Conservation (phyloP, 1,140 invertebrate genomes). For the Belonocnema kinseyi region DNA sequence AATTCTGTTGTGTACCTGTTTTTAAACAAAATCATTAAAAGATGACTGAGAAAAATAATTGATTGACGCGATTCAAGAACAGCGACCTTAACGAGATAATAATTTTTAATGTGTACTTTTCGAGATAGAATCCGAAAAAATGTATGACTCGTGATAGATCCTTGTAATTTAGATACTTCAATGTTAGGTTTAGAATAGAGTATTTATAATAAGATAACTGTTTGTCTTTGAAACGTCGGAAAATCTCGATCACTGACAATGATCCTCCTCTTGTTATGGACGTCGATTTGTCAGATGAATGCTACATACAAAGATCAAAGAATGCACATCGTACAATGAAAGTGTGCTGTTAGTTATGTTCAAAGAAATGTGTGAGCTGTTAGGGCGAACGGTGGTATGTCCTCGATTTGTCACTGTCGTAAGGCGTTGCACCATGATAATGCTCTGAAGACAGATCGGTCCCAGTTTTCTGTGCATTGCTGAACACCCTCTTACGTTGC, state of each 20-base stretch:
- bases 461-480: conserved; percentile 40
- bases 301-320: conserved; percentile 8
- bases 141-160: too few species aligned
- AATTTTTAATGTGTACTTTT: too few species aligned
- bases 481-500: conserved; percentile 34
- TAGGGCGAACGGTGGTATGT: conserved; percentile 36
- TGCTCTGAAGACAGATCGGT: conserved; percentile 47
- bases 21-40: too few species aligned
- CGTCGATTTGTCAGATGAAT: conserved; percentile 26
- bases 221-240: too few species aligned
- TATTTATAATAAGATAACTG: too few species aligned
- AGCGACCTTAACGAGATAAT: too few species aligned
- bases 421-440: conserved; percentile 41
- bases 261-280: conserved; percentile 28
- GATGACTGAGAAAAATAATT: too few species aligned
- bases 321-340: background rate
- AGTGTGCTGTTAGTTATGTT: background rate
- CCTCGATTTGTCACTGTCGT: conserved; percentile 53
- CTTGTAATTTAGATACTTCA: too few species aligned
- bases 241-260: conserved; percentile 21
- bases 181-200: too few species aligned
- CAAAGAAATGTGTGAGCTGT: background rate
- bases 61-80: too few species aligned
- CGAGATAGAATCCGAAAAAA: too few species aligned
- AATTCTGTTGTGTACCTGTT: too few species aligned